phyloP scores from a whole-genome alignment of 1,140 invertebrate species.

The Lepidurus arcticus region DNA sequence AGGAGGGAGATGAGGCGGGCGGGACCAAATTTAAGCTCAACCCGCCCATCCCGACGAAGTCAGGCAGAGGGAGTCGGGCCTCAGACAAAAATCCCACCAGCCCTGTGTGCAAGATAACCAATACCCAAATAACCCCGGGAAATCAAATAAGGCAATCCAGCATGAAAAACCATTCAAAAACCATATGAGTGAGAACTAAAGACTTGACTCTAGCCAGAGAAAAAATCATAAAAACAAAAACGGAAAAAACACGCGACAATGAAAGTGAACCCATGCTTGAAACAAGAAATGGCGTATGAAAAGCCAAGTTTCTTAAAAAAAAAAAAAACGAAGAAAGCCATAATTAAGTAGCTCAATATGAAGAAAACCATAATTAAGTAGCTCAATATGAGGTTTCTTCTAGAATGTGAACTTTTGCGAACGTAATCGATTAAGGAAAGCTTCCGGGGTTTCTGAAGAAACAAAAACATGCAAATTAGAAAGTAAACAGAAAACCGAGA shows the following conservation, averaged over 20 bases:
- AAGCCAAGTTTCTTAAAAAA: background rate
- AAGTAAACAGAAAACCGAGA: background rate
- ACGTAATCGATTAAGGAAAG: background rate
- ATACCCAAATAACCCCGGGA: too few species aligned
- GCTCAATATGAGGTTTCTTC: background rate
- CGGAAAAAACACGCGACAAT: too few species aligned
- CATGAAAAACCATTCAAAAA: background rate
- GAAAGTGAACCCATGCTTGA: too few species aligned
- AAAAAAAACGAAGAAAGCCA: background rate
- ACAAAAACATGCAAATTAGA: background rate
- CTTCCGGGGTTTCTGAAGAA: background rate
- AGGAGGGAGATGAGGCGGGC: constrained; percentile 20
- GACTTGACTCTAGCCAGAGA: too few species aligned
- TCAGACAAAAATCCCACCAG: constrained; percentile 15
- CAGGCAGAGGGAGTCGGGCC: constrained; percentile 14
- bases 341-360: background rate
- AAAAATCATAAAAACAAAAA: too few species aligned
- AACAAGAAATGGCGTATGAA: background rate
- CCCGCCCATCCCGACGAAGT: constrained; percentile 5
- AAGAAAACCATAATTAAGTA: background rate
- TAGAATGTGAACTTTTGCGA: constrained; percentile 7
- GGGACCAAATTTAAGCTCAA: background rate
- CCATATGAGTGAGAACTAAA: too few species aligned
- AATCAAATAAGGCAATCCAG: background rate
- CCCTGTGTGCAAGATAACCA: background rate